Conservation (phyloP, 2,797 vertebrate genomes). For the Fistularia tabacaria region DNA sequence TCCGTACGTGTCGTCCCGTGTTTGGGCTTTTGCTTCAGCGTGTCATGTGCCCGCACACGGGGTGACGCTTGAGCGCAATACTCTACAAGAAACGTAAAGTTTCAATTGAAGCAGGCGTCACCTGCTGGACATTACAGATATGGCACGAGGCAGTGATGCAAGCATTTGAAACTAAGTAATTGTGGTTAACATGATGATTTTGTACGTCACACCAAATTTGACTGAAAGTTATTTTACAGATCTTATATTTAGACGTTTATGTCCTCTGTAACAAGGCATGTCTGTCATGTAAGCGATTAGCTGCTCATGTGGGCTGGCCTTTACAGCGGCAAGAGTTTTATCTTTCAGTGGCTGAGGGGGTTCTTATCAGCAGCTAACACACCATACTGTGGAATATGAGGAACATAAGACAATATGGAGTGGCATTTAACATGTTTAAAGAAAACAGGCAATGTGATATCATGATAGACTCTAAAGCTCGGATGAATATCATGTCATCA, state of each 20-base stretch:
- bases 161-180: too few relatives aligned
- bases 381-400: constrained; percentile 29
- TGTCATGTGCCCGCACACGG: constrained; percentile 41
- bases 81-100: constrained; percentile 11
- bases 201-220: too few relatives aligned
- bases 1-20: constrained; percentile 34
- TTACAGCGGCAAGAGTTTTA: constrained; percentile 34
- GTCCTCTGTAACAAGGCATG: too few relatives aligned
- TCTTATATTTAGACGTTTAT: background rate
- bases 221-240: background rate
- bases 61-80: constrained; percentile 13
- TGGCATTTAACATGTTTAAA: constrained; percentile 18
- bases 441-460: constrained; percentile 21
- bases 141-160: constrained; percentile 1
- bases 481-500: background rate
- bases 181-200: too few relatives aligned
- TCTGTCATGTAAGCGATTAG: constrained; percentile 17
- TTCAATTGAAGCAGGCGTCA: constrained; percentile 27
- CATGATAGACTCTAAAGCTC: background rate
- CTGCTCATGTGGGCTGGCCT: constrained; percentile 20
- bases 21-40: constrained; percentile 35
- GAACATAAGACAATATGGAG: constrained; percentile 24
- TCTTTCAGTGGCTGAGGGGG: constrained; percentile 28
- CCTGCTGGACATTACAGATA: constrained; percentile 47
- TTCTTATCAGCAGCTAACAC: constrained; percentile 50